A percentile compares a stretch with the other conserved stretches of the same genome.
Conservation (phyloP, 2,888 invertebrate species). For the Oithona nana region DNA sequence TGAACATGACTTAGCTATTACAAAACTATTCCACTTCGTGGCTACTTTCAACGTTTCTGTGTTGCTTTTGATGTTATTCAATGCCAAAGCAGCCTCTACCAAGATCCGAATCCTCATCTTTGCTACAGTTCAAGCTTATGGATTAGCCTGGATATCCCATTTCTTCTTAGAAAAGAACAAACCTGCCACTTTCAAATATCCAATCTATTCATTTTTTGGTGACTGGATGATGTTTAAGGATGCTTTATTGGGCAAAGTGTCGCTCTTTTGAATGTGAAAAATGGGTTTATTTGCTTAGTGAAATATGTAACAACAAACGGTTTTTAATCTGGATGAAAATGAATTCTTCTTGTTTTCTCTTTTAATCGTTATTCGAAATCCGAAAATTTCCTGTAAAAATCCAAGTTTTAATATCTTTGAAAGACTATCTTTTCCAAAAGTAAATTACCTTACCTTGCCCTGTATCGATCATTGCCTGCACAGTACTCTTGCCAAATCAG, state of each 20-base stretch:
- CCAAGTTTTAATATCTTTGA: too few relatives aligned
- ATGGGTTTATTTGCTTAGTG: neutral
- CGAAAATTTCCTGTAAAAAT: too few relatives aligned
- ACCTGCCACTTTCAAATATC: conserved; percentile 16
- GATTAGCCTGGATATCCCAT: conserved; percentile 15
- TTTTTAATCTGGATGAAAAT: too few relatives aligned
- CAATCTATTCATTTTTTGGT: conserved; percentile 1
- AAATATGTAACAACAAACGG: too few relatives aligned
- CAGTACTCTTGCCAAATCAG: conserved; percentile 78
- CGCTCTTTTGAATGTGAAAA: neutral
- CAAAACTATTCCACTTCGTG: conserved; percentile 12
- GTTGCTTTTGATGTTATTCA: neutral
- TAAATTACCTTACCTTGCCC: conserved; percentile 22
- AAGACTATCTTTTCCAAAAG: too few relatives aligned
- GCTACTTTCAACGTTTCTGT: conserved; percentile 2
- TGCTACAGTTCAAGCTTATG: conserved; percentile 7
- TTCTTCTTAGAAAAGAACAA: conserved; percentile 13
- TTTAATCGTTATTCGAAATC: too few relatives aligned
- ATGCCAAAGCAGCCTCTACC: neutral
- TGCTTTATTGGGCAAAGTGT: neutral
- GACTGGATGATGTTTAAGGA: conserved; percentile 8
- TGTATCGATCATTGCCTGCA: conserved; percentile 29
- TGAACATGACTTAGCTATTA: neutral
- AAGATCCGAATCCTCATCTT: neutral
- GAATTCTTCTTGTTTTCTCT: too few relatives aligned